phyloP scores from a whole-genome alignment of 30 jellyfish, hydroid and myxozoan species.

The Euphysa ruthae region DNA sequence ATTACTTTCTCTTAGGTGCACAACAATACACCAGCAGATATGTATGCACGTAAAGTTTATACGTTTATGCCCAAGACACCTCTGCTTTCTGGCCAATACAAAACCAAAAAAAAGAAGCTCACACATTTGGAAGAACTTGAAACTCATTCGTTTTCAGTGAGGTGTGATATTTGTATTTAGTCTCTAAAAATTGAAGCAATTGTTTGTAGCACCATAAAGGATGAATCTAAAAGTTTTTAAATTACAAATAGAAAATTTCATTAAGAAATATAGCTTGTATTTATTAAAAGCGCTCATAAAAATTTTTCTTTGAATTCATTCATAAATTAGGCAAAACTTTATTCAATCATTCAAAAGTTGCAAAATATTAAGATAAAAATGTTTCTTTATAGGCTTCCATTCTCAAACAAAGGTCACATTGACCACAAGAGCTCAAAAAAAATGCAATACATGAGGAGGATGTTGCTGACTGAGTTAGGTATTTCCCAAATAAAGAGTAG shows the following conservation, averaged over 20 bases:
- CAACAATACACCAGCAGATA: constrained; percentile 67
- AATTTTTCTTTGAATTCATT: too few species aligned
- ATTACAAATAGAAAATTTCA: too few species aligned
- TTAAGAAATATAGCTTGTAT: too few species aligned
- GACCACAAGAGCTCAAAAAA: constrained; percentile 53
- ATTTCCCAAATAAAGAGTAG: constrained; percentile 73
- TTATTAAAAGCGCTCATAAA: too few species aligned
- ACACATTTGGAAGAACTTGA: constrained; percentile 80
- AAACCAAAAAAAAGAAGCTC: constrained; percentile 23
- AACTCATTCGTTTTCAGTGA: constrained; percentile 62
- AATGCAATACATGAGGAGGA: constrained; percentile 64
- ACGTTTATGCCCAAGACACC: constrained; percentile 91
- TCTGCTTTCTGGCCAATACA: constrained; percentile 6
- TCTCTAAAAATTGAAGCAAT: background rate
- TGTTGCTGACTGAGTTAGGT: constrained; percentile 79
- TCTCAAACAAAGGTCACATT: constrained; percentile 80
- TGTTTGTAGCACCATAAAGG: too few species aligned
- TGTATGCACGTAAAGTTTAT: constrained; percentile 43
- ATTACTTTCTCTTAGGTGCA: too few species aligned
- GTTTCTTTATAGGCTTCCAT: constrained; percentile 36
- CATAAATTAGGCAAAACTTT: too few species aligned
- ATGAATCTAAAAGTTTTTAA: too few species aligned
- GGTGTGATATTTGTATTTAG: constrained; percentile 19
- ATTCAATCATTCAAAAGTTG: too few species aligned
- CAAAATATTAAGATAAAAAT: too few species aligned